Evolutionary conservation across 2,797 vertebrate genomes (phyloP).

Genomic region (Dermochelys coriacea): DNA sequence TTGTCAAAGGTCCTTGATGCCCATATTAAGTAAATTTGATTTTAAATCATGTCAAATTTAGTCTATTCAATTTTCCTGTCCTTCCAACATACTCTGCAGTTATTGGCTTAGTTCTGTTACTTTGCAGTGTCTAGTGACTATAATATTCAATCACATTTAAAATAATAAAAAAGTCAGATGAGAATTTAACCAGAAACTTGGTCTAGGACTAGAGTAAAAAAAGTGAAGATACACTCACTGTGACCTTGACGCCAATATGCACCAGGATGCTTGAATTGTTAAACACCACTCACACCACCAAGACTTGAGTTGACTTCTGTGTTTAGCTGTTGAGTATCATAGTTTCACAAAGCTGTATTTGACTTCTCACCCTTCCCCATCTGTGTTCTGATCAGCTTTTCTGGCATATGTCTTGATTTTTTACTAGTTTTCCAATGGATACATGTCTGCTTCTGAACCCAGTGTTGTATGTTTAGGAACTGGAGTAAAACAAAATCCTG

Average conservation of each 20-base stretch:
- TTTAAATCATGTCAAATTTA: neutral
- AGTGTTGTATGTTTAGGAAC: neutral
- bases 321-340: neutral
- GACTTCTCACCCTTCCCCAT: neutral
- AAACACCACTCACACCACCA: neutral
- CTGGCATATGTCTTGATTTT: slow-evolving; percentile 26
- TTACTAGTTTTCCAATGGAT: slow-evolving; percentile 30
- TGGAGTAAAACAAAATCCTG: neutral
- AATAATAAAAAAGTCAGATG: neutral
- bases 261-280: slow-evolving; percentile 44
- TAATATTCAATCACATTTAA: neutral
- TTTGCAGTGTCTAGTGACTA: neutral
- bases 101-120: neutral
- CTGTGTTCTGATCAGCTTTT: slow-evolving; percentile 46
- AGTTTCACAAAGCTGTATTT: slow-evolving; percentile 22
- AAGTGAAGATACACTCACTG: slow-evolving; percentile 38
- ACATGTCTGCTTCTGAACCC: neutral
- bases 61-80: neutral
- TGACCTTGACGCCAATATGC: slow-evolving; percentile 33
- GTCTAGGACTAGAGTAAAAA: slow-evolving; percentile 9
- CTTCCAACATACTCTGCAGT: neutral
- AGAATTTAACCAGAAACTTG: slow-evolving; percentile 22
- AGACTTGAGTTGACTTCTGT: neutral
- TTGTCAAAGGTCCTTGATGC: neutral
- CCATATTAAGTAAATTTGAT: neutral